Percentiles rank a stretch among this genome's conserved stretches.
Conservation (phyloP, 2,113 vertebrate species). For the Labeo catla region DNA sequence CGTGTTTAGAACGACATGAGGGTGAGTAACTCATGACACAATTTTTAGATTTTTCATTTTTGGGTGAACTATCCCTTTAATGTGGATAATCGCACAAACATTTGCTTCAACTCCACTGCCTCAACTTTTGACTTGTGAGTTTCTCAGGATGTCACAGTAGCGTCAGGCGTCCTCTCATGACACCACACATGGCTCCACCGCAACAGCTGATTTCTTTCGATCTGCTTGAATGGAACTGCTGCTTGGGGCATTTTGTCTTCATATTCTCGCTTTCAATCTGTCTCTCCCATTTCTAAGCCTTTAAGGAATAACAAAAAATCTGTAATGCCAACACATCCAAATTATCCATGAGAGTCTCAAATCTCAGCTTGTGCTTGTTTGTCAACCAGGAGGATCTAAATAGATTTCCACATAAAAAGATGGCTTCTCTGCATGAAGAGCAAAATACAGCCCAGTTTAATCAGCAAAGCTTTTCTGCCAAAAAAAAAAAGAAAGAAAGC, state of each 20-base stretch:
- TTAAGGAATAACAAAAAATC: slow-evolving; percentile 4
- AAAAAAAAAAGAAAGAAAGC: not conserved
- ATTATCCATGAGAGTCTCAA: not conserved
- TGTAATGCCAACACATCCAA: not conserved
- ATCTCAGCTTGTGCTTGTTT: slow-evolving; percentile 5
- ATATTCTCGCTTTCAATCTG: not conserved
- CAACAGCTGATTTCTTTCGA: slow-evolving; percentile 24
- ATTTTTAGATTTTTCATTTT: too few relatives aligned
- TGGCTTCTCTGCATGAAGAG: not conserved
- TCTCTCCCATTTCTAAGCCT: not conserved
- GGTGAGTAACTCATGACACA: too few relatives aligned
- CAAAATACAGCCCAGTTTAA: not conserved
- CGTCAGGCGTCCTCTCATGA: not conserved
- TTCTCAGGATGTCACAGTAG: not conserved
- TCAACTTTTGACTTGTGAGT: not conserved
- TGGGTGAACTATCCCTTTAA: too few relatives aligned
- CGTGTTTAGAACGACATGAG: too few relatives aligned
- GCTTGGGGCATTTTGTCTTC: slow-evolving; percentile 17
- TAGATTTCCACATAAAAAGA: not conserved
- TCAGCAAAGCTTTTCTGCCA: not conserved
- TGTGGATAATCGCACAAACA: not conserved
- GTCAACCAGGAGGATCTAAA: slow-evolving; percentile 16
- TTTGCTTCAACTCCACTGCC: not conserved
- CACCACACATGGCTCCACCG: not conserved
- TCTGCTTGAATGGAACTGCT: slow-evolving; percentile 27